phyloP scores from a whole-genome alignment of 1,140 invertebrate genomes.

The Zophobas atratus region DNA sequence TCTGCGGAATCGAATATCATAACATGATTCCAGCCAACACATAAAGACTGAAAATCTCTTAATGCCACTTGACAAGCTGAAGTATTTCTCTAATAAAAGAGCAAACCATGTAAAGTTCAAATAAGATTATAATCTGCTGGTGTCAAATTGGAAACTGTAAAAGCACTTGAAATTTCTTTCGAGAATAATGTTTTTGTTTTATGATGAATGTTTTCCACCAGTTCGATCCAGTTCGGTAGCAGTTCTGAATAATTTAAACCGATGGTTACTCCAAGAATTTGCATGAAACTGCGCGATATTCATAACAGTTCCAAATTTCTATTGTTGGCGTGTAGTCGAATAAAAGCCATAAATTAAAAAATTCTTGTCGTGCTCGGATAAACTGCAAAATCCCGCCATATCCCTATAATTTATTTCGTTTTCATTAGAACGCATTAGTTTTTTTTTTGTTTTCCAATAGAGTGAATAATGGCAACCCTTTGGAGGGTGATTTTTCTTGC shows the following conservation, averaged over 20 bases:
- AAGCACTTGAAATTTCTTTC: too few species aligned
- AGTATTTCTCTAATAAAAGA: constrained; percentile 12
- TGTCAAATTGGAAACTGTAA: too few species aligned
- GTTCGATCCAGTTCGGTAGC: constrained; percentile 4
- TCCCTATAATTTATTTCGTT: constrained; percentile 45
- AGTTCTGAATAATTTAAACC: constrained; percentile 19
- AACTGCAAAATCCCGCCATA: constrained; percentile 28
- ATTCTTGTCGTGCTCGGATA: constrained; percentile 37
- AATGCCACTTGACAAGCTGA: constrained; percentile 6
- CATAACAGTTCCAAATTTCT: constrained; percentile 34
- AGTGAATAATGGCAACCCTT: constrained; percentile 48
- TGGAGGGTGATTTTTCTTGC: constrained; percentile 47
- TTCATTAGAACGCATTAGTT: constrained; percentile 46
- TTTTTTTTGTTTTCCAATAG: constrained; percentile 44
- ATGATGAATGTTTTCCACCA: too few species aligned
- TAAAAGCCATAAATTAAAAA: constrained; percentile 41
- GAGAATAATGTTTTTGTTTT: not conserved
- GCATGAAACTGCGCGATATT: constrained; percentile 21
- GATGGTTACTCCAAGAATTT: constrained; percentile 15
- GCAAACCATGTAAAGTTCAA: not conserved
- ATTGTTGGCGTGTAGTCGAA: constrained; percentile 38
- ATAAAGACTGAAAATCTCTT: constrained; percentile 6
- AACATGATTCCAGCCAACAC: not conserved
- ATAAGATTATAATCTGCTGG: not conserved
- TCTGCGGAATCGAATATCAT: constrained; percentile 4